Percentiles rank a stretch among this genome's conserved stretches.
Evolutionary conservation across 2,797 vertebrate genomes (phyloP).

Genomic region (Pipistrellus nathusii): DNA sequence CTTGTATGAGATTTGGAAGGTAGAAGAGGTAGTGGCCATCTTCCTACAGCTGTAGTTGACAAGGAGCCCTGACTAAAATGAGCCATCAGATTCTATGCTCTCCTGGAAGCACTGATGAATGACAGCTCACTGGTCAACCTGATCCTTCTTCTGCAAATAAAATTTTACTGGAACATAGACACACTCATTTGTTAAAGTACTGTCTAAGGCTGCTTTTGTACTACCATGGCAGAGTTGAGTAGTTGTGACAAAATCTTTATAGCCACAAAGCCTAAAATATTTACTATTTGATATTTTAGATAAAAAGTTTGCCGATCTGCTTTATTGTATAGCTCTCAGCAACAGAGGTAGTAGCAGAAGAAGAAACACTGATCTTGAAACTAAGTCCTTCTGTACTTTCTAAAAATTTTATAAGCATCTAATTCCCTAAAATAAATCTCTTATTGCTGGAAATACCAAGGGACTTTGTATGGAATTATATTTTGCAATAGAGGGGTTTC

Average conservation of each 20-base stretch:
- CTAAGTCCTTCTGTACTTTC: not conserved
- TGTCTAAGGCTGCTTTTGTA: not conserved
- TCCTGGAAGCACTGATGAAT: not conserved
- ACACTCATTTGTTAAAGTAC: not conserved
- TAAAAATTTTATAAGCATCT: not conserved
- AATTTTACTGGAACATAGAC: not conserved
- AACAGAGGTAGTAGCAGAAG: not conserved
- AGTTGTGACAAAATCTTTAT: not conserved
- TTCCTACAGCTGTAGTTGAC: not conserved
- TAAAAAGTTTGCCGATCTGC: not conserved
- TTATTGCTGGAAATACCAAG: conserved; percentile 22
- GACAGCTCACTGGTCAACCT: not conserved
- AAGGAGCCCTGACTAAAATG: not conserved
- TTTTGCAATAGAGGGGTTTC: not conserved
- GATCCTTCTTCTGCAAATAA: not conserved
- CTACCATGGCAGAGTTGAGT: not conserved
- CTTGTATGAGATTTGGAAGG: not conserved
- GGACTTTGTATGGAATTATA: no score
- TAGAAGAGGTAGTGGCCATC: not conserved
- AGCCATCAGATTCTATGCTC: not conserved
- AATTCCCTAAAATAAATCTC: not conserved
- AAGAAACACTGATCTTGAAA: not conserved
- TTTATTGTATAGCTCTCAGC: not conserved
- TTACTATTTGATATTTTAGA: not conserved
- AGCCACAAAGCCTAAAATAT: conserved; percentile 26